Evolutionary conservation across 2,113 vertebrate species (phyloP).

Genomic region (Tachysurus vachellii): DNA sequence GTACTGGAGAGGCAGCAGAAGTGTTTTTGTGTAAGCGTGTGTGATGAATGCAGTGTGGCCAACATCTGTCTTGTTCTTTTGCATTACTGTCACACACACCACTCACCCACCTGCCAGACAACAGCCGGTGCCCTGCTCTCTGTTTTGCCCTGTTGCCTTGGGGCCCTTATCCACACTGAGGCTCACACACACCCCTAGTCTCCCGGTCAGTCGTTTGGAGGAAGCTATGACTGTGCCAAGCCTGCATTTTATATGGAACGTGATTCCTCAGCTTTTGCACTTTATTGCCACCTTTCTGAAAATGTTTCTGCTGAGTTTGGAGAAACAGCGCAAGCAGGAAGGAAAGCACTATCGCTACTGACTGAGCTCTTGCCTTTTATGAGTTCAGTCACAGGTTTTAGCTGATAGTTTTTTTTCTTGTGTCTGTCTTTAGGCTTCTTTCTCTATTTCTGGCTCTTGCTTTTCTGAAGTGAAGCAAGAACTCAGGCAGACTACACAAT

Average conservation of each 20-base stretch:
- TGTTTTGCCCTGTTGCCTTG: conserved; percentile 31
- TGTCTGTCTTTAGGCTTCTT: conserved; percentile 48
- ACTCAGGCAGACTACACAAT: conserved; percentile 44
- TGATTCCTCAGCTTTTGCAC: neutral
- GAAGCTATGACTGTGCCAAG: conserved; percentile 17
- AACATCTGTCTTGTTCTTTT: conserved; percentile 68
- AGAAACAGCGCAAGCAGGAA: neutral
- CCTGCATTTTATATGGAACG: conserved; percentile 36
- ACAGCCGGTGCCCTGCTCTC: conserved; percentile 51
- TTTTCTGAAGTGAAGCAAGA: conserved; percentile 46
- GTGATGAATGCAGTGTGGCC: conserved; percentile 10
- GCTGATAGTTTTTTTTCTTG: conserved; percentile 22
- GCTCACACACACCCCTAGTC: neutral
- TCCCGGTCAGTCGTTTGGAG: conserved; percentile 14
- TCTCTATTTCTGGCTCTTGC: conserved; percentile 50
- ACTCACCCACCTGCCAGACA: conserved; percentile 57
- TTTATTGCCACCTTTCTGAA: conserved; percentile 21
- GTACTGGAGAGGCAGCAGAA: neutral
- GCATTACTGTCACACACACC: conserved; percentile 65
- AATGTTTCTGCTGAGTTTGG: conserved; percentile 19
- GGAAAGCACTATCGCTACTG: neutral
- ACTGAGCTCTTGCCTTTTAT: conserved; percentile 11
- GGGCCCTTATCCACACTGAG: conserved; percentile 12
- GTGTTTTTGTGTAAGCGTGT: neutral
- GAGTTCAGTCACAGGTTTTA: conserved; percentile 1